phyloP scores from a whole-genome alignment of 1,140 invertebrate genomes.

The Sycophila sp. region DNA sequence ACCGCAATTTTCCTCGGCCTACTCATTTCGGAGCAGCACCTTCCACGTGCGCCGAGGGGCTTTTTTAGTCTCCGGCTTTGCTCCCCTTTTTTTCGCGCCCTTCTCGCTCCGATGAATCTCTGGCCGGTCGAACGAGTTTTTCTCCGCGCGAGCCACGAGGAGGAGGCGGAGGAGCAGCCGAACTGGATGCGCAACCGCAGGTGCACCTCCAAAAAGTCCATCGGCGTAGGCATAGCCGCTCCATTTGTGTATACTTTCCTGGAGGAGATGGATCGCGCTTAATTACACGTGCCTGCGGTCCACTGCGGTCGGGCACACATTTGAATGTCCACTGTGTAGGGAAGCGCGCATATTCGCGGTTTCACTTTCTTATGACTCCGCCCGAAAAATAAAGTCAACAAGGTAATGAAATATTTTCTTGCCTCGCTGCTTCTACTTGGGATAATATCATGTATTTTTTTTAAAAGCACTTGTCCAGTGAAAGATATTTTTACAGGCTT shows the following conservation, averaged over 20 bases:
- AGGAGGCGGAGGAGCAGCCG: conserved; percentile 36
- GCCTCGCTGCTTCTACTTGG: too few species aligned
- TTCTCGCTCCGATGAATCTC: conserved; percentile 30
- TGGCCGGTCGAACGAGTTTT: conserved; percentile 47
- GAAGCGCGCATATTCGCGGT: background rate
- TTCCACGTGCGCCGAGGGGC: too few species aligned
- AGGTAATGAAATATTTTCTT: background rate
- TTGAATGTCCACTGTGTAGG: background rate
- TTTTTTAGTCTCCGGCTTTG: conserved; percentile 4
- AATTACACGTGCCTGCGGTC: too few species aligned
- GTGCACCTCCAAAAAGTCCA: conserved; percentile 38
- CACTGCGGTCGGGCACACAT: background rate
- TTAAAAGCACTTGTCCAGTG: too few species aligned
- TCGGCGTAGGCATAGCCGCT: background rate
- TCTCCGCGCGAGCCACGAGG: conserved; percentile 38
- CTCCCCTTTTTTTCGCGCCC: conserved; percentile 22
- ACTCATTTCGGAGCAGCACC: too few species aligned
- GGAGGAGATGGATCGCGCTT: too few species aligned
- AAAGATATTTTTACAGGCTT: too few species aligned
- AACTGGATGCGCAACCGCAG: conserved; percentile 38
- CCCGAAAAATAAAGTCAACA: background rate
- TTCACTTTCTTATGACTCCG: background rate
- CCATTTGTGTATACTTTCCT: background rate
- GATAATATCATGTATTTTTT: too few species aligned
- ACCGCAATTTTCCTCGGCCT: too few species aligned